These are phyloP conservation scores for Patella depressa DNA, from an alignment of 2,888 invertebrate genomes.

Conservation along the genomic window DNA sequence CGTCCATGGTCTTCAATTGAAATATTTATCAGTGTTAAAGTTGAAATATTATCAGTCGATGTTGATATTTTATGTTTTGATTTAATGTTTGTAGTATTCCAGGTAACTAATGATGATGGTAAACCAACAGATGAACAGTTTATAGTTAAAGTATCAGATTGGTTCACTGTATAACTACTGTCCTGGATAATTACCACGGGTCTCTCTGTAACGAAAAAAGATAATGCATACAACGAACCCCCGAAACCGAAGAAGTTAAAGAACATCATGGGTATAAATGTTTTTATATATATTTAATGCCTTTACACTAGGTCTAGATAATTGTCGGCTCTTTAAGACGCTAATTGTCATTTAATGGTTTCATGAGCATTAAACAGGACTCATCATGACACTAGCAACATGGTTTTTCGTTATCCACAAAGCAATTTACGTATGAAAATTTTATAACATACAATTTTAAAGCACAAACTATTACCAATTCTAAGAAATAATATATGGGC, in stretches of 20 bases:
- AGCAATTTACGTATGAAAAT: too few relatives aligned
- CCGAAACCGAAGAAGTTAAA: too few relatives aligned
- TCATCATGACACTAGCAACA: too few relatives aligned
- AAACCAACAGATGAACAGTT: conserved; percentile 38
- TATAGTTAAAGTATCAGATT: conserved; percentile 28
- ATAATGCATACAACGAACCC: too few relatives aligned
- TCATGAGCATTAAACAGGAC: too few relatives aligned
- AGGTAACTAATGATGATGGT: conserved; percentile 39
- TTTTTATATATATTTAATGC: too few relatives aligned
- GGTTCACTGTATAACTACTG: conserved; percentile 31
- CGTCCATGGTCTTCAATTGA: conserved; percentile 42
- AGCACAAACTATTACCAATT: too few relatives aligned
- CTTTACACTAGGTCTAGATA: neutral
- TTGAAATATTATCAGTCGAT: conserved; percentile 18
- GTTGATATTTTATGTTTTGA: conserved; percentile 32
- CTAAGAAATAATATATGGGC: too few relatives aligned
- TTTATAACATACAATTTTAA: too few relatives aligned
- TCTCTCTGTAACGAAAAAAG: conserved; percentile 15
- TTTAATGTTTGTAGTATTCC: conserved; percentile 37
- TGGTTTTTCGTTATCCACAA: too few relatives aligned
- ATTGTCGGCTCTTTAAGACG: neutral
- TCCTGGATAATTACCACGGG: conserved; percentile 36
- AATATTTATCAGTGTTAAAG: conserved; percentile 35
- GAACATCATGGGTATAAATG: too few relatives aligned
- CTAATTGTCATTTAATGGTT: too few relatives aligned